These are phyloP conservation scores for Sinosuthora webbiana DNA, from an alignment of 2,113 vertebrate species.

Conservation along the genomic window DNA sequence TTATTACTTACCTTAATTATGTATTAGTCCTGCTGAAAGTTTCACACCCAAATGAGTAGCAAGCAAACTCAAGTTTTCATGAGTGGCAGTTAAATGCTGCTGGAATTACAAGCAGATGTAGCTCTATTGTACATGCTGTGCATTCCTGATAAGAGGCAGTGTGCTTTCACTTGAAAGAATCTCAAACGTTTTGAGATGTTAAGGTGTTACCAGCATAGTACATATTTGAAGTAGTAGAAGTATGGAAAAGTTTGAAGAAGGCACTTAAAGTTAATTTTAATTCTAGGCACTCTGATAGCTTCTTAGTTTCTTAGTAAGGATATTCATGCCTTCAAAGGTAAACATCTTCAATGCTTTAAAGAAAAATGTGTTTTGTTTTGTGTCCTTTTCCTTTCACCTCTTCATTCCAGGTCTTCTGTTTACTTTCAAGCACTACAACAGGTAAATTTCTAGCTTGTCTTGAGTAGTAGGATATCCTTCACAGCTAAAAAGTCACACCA, in stretches of 20 bases:
- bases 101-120: background rate
- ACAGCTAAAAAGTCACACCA: background rate
- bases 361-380: background rate
- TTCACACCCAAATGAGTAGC: background rate
- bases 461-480: background rate
- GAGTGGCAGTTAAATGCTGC: background rate
- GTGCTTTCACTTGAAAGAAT: background rate
- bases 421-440: background rate
- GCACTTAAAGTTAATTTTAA: background rate
- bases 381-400: background rate
- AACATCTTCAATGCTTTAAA: background rate
- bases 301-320: background rate
- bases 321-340: background rate
- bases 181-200: background rate
- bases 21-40: background rate
- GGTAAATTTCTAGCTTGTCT: background rate
- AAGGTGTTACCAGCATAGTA: background rate
- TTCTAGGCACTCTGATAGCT: background rate
- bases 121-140: accelerated
- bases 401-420: background rate
- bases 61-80: background rate
- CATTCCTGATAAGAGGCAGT: background rate
- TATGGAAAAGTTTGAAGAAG: background rate
- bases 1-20: background rate
- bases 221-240: background rate